These are phyloP conservation scores for Phrynosoma blainvillii DNA, from an alignment of 2,113 vertebrate species.

Conservation along the genomic window DNA sequence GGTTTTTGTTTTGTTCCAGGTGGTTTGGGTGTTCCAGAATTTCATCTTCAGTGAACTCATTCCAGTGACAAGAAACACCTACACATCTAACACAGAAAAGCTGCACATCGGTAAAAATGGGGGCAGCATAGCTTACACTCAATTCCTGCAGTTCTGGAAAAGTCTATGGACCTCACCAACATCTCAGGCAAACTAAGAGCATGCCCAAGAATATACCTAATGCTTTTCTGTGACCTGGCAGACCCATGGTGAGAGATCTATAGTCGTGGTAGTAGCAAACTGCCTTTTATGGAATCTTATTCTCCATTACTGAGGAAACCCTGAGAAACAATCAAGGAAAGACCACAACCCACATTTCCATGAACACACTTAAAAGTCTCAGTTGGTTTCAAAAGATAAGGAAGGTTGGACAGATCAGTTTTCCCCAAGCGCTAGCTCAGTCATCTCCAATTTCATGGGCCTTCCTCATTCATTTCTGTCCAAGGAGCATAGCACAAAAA, in stretches of 20 bases:
- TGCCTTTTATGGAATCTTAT: not conserved
- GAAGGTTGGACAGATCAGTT: not conserved
- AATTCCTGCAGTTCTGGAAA: not conserved
- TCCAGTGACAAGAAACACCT: not conserved
- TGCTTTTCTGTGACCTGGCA: not conserved
- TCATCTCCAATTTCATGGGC: not conserved
- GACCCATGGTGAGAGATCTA: not conserved
- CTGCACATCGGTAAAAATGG: not conserved
- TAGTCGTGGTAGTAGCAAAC: not conserved
- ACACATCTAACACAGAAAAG: not conserved
- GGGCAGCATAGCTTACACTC: not conserved
- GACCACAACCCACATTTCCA: too few species aligned
- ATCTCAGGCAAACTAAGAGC: not conserved
- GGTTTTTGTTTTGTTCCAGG: not conserved
- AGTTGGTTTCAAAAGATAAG: not conserved
- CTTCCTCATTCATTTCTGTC: not conserved
- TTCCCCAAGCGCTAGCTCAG: not conserved
- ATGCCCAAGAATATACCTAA: not conserved
- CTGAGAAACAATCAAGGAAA: not conserved
- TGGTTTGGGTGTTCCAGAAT: not conserved
- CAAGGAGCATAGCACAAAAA: not conserved
- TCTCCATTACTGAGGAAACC: not conserved
- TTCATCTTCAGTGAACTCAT: not conserved
- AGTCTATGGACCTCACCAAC: not conserved
- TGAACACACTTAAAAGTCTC: not conserved